phyloP scores from a whole-genome alignment of 2,113 vertebrate species.

The Ophiodon elongatus region DNA sequence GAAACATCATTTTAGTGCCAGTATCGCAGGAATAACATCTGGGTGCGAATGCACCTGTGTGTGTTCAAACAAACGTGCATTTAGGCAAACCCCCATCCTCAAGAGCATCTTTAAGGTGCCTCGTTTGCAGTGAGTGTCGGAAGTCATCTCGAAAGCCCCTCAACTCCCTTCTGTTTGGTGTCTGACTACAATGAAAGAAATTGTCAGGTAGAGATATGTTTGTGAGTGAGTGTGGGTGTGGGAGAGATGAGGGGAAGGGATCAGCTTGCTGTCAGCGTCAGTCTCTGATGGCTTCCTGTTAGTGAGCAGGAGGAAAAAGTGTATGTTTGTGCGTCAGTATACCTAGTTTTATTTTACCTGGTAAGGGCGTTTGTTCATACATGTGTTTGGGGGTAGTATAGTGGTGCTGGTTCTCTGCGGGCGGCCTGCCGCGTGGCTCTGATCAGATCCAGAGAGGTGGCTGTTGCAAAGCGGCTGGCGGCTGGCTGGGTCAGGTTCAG shows the following conservation, averaged over 20 bases:
- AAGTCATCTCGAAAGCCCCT: slow-evolving; percentile 80
- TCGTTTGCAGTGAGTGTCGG: slow-evolving; percentile 79
- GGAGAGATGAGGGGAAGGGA: slow-evolving; percentile 56
- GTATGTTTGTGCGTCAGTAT: slow-evolving; percentile 22
- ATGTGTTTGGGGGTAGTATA: slow-evolving; percentile 49
- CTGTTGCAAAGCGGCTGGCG: slow-evolving; percentile 57
- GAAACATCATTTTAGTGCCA: slow-evolving; percentile 73
- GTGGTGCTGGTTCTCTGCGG: slow-evolving; percentile 41
- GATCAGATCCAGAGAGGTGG: slow-evolving; percentile 73
- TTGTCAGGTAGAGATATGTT: slow-evolving; percentile 68
- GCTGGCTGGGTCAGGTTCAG: slow-evolving; percentile 73
- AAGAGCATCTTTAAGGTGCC: slow-evolving; percentile 78
- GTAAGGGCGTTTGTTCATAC: slow-evolving; percentile 25
- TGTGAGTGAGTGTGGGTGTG: slow-evolving; percentile 30
- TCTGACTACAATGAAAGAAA: slow-evolving; percentile 82
- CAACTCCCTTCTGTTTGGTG: slow-evolving; percentile 64
- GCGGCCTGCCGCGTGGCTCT: slow-evolving; percentile 58
- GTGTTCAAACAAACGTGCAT: slow-evolving; percentile 70
- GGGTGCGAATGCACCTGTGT: slow-evolving; percentile 59
- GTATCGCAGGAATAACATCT: slow-evolving; percentile 72
- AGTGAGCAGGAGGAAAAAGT: slow-evolving; percentile 36
- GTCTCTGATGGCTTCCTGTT: slow-evolving; percentile 79
- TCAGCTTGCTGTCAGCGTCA: slow-evolving; percentile 74
- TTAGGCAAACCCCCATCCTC: slow-evolving; percentile 72
- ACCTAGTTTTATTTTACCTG: slow-evolving; percentile 25